Conservation (phyloP, 2,888 invertebrate species). For the Odontomyia ornata region DNA sequence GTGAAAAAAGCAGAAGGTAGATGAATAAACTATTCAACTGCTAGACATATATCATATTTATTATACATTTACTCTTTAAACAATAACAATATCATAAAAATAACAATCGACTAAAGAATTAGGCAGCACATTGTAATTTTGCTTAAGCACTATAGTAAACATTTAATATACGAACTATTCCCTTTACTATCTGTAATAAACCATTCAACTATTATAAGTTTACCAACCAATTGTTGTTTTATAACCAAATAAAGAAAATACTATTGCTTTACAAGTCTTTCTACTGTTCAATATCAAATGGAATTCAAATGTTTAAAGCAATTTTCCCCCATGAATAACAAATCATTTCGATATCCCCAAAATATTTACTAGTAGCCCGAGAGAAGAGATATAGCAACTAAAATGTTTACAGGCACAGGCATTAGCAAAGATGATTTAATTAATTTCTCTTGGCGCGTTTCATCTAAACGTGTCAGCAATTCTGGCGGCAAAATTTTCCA, state of each 20-base stretch:
- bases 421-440: too few relatives aligned
- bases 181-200: not conserved
- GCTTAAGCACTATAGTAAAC: constrained; percentile 22
- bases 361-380: too few relatives aligned
- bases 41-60: too few relatives aligned
- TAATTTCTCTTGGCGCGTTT: not conserved
- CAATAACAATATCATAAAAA: constrained; percentile 34
- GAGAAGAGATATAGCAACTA: too few relatives aligned
- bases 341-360: not conserved
- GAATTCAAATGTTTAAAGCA: not conserved
- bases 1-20: too few relatives aligned
- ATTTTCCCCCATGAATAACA: not conserved
- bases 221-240: not conserved
- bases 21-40: too few relatives aligned
- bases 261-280: not conserved
- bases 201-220: not conserved
- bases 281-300: not conserved
- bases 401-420: too few relatives aligned
- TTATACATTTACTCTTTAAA: not conserved
- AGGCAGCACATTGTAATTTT: constrained; percentile 35
- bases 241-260: not conserved
- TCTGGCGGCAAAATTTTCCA: constrained; percentile 49
- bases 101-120: constrained; percentile 32
- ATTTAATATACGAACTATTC: constrained; percentile 23
- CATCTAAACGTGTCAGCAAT: constrained; percentile 44